A percentile compares a stretch with the other conserved stretches of the same genome.
phyloP scores from a whole-genome alignment of 2,888 invertebrate genomes.

The Aspidiotus rigidus region DNA sequence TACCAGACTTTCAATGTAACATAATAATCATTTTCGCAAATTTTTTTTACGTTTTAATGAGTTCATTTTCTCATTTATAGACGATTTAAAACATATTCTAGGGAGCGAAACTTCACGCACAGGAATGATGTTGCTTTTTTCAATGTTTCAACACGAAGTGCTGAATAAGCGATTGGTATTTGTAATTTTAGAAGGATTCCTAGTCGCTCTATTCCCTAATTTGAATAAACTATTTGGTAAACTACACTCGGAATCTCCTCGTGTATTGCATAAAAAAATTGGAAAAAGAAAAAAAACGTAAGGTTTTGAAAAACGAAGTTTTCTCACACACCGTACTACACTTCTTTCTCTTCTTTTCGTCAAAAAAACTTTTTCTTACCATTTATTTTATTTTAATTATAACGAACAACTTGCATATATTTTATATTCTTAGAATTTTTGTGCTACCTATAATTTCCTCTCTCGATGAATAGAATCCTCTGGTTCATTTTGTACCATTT shows the following conservation, averaged over 20 bases:
- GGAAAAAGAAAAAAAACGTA: conserved; percentile 21
- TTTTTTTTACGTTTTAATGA: not conserved
- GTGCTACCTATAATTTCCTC: too few relatives aligned
- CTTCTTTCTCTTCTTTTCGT: too few relatives aligned
- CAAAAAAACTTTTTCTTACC: too few relatives aligned
- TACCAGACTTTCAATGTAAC: not conserved
- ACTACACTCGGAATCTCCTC: conserved; percentile 31
- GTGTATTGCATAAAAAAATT: conserved; percentile 10
- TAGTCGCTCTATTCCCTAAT: conserved; percentile 63
- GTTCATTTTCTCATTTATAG: conserved; percentile 43
- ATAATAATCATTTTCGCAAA: not conserved
- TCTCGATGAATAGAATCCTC: too few relatives aligned
- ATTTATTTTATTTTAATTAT: too few relatives aligned
- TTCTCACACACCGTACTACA: too few relatives aligned
- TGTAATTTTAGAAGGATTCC: conserved; percentile 71
- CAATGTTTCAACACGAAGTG: conserved; percentile 75
- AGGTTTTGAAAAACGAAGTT: too few relatives aligned
- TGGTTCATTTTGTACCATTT: too few relatives aligned
- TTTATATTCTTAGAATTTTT: too few relatives aligned
- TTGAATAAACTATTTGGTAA: conserved; percentile 33
- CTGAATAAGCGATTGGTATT: conserved; percentile 75
- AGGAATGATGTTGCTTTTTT: conserved; percentile 73
- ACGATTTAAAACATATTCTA: conserved; percentile 80
- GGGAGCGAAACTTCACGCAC: conserved; percentile 78
- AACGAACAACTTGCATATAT: too few relatives aligned